Evolutionary conservation across 1,140 invertebrate genomes (phyloP).

Genomic region (Brachionus rubens): DNA sequence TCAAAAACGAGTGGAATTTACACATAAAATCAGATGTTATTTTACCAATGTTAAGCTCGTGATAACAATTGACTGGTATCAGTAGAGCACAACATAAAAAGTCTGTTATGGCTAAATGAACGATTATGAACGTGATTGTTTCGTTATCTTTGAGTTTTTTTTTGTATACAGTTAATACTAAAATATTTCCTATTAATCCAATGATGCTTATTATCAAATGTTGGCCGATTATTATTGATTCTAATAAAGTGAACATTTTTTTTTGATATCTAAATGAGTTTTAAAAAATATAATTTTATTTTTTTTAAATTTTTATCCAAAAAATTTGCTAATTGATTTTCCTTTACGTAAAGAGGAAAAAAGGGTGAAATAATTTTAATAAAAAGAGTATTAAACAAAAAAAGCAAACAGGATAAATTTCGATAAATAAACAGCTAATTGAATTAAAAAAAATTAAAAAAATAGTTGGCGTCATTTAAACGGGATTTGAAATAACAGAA

Average conservation of each 20-base stretch:
- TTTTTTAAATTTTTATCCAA: too few species aligned
- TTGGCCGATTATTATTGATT: conserved; percentile 1
- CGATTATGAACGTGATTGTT: conserved; percentile 34
- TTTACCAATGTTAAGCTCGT: conserved; percentile 14
- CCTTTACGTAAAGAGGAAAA: too few species aligned
- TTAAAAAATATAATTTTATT: too few species aligned
- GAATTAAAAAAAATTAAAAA: too few species aligned
- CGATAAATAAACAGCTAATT: too few species aligned
- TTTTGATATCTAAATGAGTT: too few species aligned
- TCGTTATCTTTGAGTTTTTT: conserved; percentile 39
- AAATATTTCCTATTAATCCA: conserved; percentile 24
- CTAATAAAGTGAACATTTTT: neutral
- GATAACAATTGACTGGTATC: conserved; percentile 44
- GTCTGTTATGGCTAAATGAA: conserved; percentile 39
- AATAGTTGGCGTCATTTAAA: too few species aligned
- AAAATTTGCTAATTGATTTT: too few species aligned
- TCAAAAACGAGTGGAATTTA: conserved; percentile 45
- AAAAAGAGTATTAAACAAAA: too few species aligned
- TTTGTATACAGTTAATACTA: conserved; percentile 32
- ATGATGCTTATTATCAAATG: conserved; percentile 5
- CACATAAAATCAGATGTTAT: conserved; percentile 46
- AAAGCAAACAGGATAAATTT: too few species aligned
- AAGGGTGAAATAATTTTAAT: too few species aligned
- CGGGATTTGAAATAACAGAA: too few species aligned
- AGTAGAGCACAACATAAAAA: conserved; percentile 31